Conservation (phyloP, 1,140 invertebrate species). For the Macrobrachium rosenbergii region DNA sequence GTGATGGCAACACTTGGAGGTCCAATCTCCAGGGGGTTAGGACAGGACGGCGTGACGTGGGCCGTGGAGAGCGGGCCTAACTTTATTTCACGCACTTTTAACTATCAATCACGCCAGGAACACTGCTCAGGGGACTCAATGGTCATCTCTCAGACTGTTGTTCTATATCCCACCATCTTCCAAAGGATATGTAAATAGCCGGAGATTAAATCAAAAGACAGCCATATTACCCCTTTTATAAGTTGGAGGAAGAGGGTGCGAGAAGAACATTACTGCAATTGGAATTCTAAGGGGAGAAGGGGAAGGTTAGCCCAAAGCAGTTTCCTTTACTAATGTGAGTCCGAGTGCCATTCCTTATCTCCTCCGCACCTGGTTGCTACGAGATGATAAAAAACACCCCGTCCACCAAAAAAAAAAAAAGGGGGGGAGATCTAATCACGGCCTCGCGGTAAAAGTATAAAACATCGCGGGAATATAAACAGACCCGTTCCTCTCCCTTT, state of each 20-base stretch:
- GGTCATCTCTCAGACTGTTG: slow-evolving; percentile 37
- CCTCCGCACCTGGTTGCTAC: not conserved
- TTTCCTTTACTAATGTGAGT: not conserved
- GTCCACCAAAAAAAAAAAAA: too few relatives aligned
- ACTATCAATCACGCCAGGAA: slow-evolving; percentile 54
- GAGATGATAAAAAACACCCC: too few relatives aligned
- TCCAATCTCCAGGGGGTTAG: slow-evolving; percentile 28
- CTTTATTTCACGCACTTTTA: slow-evolving; percentile 57
- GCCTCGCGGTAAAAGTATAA: too few relatives aligned
- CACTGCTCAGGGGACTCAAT: slow-evolving; percentile 13
- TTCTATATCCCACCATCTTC: slow-evolving; percentile 32
- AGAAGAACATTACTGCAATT: too few relatives aligned
- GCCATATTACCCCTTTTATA: too few relatives aligned
- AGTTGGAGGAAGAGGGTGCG: too few relatives aligned
- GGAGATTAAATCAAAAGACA: too few relatives aligned
- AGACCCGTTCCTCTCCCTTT: not conserved
- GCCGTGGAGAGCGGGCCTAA: slow-evolving; percentile 36
- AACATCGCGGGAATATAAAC: too few relatives aligned
- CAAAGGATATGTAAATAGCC: slow-evolving; percentile 25
- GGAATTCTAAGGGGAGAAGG: too few relatives aligned
- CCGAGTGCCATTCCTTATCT: not conserved
- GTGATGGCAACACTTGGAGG: not conserved
- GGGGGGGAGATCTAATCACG: too few relatives aligned
- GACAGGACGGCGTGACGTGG: slow-evolving; percentile 27
- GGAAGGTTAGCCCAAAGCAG: too few relatives aligned